A percentile compares a stretch with the other conserved stretches of the same genome.
Evolutionary conservation across 1,140 invertebrate genomes (phyloP).

Genomic region (Diprion similis): DNA sequence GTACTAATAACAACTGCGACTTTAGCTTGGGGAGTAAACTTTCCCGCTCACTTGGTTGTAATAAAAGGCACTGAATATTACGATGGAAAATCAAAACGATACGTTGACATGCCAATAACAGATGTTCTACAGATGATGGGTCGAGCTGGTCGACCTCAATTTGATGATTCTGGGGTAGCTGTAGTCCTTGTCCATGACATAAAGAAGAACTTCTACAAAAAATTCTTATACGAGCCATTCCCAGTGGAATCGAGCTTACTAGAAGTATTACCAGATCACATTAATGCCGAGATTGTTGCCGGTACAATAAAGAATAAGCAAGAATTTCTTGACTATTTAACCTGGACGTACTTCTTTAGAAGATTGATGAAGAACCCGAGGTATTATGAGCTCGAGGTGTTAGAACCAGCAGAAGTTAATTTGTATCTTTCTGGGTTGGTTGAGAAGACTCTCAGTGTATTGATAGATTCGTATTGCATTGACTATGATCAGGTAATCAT

Average conservation of each 20-base stretch:
- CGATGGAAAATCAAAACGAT: constrained; percentile 95
- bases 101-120: constrained; percentile 99
- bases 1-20: constrained; percentile 97
- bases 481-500: constrained; percentile 64
- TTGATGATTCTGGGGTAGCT: constrained; percentile 93
- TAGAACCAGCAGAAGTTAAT: constrained; percentile 79
- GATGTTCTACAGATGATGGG: constrained; percentile 99
- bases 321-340: constrained; percentile 95
- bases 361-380: constrained; percentile 92
- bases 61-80: constrained; percentile 95
- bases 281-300: constrained; percentile 97
- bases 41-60: constrained; percentile 92
- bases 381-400: constrained; percentile 86
- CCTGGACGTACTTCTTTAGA: constrained; percentile 98
- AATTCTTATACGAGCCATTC: constrained; percentile 99
- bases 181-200: constrained; percentile 97
- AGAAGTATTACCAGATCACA: constrained; percentile 91
- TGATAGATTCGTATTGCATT: constrained; percentile 82
- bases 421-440: constrained; percentile 78
- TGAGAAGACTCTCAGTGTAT: constrained; percentile 75
- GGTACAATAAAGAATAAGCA: constrained; percentile 93
- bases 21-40: constrained; percentile 98
- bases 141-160: constrained; percentile 94
- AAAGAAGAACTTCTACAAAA: constrained; percentile 99
- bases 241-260: constrained; percentile 97